A percentile compares a stretch with the other conserved stretches of the same genome.
Evolutionary conservation across 2,113 vertebrate species (phyloP).

Genomic region (Gavia stellata): DNA sequence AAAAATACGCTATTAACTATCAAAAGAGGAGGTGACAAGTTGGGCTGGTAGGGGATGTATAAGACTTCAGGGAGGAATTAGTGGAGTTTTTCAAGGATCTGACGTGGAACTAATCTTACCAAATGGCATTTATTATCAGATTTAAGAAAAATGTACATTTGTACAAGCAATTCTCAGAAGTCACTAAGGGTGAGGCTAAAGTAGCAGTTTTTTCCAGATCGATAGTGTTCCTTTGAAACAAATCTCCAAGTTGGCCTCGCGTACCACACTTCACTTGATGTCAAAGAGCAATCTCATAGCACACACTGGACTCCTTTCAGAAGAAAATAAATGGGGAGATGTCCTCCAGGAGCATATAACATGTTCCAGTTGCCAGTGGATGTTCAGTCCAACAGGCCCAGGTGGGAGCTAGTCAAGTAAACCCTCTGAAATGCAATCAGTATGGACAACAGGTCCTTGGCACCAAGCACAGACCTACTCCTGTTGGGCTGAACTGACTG

Average conservation of each 20-base stretch:
- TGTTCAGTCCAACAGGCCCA: not conserved
- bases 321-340: not conserved
- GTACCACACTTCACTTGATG: not conserved
- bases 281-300: not conserved
- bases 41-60: not conserved
- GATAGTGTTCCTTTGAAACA: not conserved
- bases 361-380: not conserved
- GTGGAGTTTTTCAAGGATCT: not conserved
- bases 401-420: not conserved
- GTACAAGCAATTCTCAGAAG: not conserved
- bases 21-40: not conserved
- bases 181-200: not conserved
- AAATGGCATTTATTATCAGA: not conserved
- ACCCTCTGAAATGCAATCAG: not conserved
- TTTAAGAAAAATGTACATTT: not conserved
- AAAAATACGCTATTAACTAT: not conserved
- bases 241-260: fast-evolving
- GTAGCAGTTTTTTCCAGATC: not conserved
- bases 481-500: not conserved
- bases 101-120: not conserved
- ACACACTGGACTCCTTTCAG: not conserved
- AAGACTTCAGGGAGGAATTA: not conserved
- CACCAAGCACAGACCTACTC: not conserved
- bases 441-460: not conserved
- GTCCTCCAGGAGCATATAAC: not conserved